A percentile compares a stretch with the other conserved stretches of the same genome.
phyloP scores from a whole-genome alignment of 1,140 invertebrate genomes.

The Procambarus clarkii region DNA sequence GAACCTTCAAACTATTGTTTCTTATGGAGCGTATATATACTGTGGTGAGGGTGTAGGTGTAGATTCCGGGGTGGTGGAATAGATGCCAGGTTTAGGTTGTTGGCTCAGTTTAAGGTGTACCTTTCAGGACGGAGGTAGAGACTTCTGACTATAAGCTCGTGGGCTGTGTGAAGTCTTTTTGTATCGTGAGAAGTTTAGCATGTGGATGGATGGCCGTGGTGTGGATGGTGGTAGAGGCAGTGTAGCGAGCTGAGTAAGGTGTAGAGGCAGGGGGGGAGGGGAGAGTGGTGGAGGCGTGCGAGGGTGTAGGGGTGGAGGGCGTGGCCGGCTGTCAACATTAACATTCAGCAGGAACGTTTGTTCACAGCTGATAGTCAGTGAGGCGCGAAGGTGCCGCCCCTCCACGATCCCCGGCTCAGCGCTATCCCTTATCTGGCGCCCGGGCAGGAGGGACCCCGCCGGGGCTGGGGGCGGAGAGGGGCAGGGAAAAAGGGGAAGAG shows the following conservation, averaged over 20 bases:
- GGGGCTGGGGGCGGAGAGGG: not conserved
- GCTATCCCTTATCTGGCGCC: constrained; percentile 46
- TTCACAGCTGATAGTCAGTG: constrained; percentile 60
- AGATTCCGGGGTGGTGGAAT: not conserved
- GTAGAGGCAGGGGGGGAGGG: not conserved
- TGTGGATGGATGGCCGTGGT: not conserved
- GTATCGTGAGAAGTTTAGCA: no score
- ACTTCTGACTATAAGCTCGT: no score
- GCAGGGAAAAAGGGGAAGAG: not conserved
- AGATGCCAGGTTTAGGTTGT: not conserved
- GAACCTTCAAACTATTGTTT: no score
- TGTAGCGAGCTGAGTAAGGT: not conserved
- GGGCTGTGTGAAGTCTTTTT: no score
- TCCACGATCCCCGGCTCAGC: constrained; percentile 47
- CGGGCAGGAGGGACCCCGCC: constrained; percentile 5
- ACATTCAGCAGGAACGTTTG: constrained; percentile 48
- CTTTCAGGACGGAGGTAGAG: no score
- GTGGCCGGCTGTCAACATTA: constrained; percentile 46
- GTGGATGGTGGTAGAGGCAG: not conserved
- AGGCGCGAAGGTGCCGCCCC: constrained; percentile 41
- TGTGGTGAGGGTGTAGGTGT: not conserved
- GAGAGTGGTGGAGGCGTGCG: not conserved
- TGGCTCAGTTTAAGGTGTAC: no score
- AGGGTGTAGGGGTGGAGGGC: constrained; percentile 2
- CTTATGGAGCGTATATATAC: no score